phyloP scores from a whole-genome alignment of 1,140 invertebrate species.

The Dendroctonus valens region DNA sequence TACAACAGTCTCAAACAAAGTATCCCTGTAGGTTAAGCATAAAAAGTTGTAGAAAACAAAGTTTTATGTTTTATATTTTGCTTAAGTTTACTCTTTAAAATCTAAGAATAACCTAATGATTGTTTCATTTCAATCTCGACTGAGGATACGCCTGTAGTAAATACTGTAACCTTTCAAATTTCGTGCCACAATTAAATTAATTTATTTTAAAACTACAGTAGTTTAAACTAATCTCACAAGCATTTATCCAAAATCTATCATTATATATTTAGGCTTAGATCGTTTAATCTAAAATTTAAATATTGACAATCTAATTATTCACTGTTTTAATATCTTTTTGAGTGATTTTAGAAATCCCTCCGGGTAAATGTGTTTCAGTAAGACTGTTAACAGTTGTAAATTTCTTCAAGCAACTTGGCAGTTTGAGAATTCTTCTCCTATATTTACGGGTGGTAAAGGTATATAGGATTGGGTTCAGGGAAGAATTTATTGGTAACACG shows the following conservation, averaged over 20 bases:
- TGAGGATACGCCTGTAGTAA: too few relatives aligned
- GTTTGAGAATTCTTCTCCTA: slow-evolving; percentile 2
- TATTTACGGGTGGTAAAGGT: slow-evolving; percentile 37
- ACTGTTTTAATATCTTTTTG: slow-evolving; percentile 7
- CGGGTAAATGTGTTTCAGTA: neutral
- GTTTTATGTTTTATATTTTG: too few relatives aligned
- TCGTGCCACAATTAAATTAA: too few relatives aligned
- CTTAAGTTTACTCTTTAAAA: too few relatives aligned
- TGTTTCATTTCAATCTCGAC: too few relatives aligned
- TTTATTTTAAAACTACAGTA: neutral
- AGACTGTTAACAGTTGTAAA: neutral
- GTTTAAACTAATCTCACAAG: neutral
- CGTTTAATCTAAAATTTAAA: slow-evolving; percentile 7
- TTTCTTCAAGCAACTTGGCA: slow-evolving; percentile 22
- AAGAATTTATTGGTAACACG: slow-evolving; percentile 36
- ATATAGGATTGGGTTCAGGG: slow-evolving; percentile 35
- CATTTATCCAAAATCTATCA: neutral
- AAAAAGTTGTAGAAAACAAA: too few relatives aligned
- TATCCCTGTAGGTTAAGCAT: too few relatives aligned
- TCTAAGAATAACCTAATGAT: too few relatives aligned
- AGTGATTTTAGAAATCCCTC: slow-evolving; percentile 2
- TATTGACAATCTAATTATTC: neutral
- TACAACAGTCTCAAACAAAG: too few relatives aligned
- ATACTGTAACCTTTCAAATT: too few relatives aligned
- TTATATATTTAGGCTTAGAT: slow-evolving; percentile 1